Evolutionary conservation across 2,888 invertebrate species (phyloP), one percentile per base, ranked within the genome.

Genomic region (Laothoe populi): DNA sequence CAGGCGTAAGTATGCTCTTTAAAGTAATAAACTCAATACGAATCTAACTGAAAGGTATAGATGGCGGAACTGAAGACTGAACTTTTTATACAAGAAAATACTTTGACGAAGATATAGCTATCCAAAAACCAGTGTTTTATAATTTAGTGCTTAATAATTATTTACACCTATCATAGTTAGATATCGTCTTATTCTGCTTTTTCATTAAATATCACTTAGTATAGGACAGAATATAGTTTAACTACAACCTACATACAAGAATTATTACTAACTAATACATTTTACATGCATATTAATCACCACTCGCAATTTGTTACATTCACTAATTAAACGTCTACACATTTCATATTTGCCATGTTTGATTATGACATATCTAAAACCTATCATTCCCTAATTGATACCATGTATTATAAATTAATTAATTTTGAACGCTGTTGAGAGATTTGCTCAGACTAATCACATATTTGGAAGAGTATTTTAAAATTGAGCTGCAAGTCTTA

Each of bases 391-490:
- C 31, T 35, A 19, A 53, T 53, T 19, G 53, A 19, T 31, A 31
- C 26, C 31, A 19, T 11, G 53, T 53, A 19, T 19, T 35, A 53
- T 19, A 35, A 53, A 53, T 35, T 53, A 53, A 53, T 53, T 53
- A 53, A 53, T 53, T 35, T 53, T 31, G 35, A 19, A 11, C 53
- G 16, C 8, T 26, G 19, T 8, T 53, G 53, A 5, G 48, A 35
- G 19, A 11, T 53, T 53, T 53, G 10, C 53, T 19, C 10, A 16
- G 16, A 31, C 13, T n/a, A n/a, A 38, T 38, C 19, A 1, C 5
- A 44, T 19, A 35, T 19, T 35, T 31, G 19, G 35, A 11, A 19
- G 35, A 53, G 53, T 19, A 53, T 53, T 35, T 31, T 35, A 31
- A 53, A 53, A 35, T 53, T 3, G 35, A 35, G 16, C 11, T 19